phyloP scores from a whole-genome alignment of 2,797 vertebrate species.

The Tragelaphus eurycerus region DNA sequence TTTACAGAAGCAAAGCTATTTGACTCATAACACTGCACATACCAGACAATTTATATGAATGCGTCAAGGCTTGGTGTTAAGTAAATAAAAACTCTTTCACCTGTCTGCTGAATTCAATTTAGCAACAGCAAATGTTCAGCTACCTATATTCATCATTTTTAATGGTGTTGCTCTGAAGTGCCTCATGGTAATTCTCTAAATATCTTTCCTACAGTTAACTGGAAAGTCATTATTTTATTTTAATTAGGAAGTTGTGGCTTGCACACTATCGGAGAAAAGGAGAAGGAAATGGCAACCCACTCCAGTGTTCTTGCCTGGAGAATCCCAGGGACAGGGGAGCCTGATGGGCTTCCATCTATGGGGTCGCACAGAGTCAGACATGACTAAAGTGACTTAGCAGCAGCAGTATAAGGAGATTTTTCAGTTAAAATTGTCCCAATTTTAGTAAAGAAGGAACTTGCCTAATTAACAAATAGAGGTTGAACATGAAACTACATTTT shows the following conservation, averaged over 20 bases:
- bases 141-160: slow-evolving; percentile 57
- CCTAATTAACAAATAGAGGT: slow-evolving; percentile 11
- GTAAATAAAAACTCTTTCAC: slow-evolving; percentile 48
- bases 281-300: too few species aligned
- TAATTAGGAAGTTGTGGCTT: slow-evolving; percentile 55
- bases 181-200: slow-evolving; percentile 48
- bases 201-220: slow-evolving; percentile 29
- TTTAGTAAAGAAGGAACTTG: slow-evolving; percentile 19
- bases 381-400: too few species aligned
- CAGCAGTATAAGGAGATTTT: background rate
- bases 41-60: slow-evolving; percentile 51
- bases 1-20: slow-evolving; percentile 43
- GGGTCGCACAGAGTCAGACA: too few species aligned
- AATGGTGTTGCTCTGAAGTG: slow-evolving; percentile 14
- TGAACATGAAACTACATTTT: slow-evolving; percentile 11
- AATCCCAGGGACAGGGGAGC: too few species aligned
- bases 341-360: too few species aligned
- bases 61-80: slow-evolving; percentile 23
- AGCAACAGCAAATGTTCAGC: slow-evolving; percentile 40
- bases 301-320: too few species aligned
- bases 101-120: slow-evolving; percentile 40
- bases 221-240: slow-evolving; percentile 65
- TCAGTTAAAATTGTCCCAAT: background rate
- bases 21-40: background rate
- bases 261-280: background rate